These are phyloP conservation scores for Dipodomys stephensi DNA, from an alignment of 2,113 vertebrate species.

Conservation along the genomic window DNA sequence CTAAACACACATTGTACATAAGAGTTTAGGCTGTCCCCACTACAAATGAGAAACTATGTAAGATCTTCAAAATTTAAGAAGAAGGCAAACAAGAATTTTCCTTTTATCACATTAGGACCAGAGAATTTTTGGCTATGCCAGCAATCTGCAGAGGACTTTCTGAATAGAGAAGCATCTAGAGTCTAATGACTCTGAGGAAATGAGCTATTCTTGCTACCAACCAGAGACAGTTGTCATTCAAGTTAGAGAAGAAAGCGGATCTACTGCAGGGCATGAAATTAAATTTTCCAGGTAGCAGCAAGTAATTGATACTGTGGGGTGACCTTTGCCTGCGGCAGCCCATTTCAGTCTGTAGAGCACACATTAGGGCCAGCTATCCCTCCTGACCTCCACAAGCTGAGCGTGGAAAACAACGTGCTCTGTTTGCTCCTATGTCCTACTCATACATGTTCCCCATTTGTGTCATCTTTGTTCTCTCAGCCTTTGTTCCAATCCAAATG, in stretches of 20 bases:
- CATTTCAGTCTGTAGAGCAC: constrained; percentile 66
- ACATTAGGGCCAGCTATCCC: background rate
- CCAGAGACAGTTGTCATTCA: constrained; percentile 82
- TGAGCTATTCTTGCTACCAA: constrained; percentile 78
- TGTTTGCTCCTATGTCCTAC: background rate
- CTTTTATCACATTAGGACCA: background rate
- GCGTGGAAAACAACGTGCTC: background rate
- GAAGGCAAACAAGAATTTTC: constrained; percentile 56
- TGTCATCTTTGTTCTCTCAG: constrained; percentile 45
- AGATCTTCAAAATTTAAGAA: constrained; percentile 63
- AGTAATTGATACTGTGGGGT: constrained; percentile 85
- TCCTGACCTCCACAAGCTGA: constrained; percentile 58
- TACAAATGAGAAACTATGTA: constrained; percentile 60
- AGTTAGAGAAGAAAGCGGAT: constrained; percentile 83
- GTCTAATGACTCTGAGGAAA: constrained; percentile 78
- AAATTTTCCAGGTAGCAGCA: constrained; percentile 87
- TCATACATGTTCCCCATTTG: background rate
- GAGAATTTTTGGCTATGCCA: background rate
- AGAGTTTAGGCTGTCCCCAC: background rate
- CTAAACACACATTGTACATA: background rate
- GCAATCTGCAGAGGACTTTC: constrained; percentile 50
- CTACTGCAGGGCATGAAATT: constrained; percentile 86
- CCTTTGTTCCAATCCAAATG: constrained; percentile 60
- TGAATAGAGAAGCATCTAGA: constrained; percentile 66
- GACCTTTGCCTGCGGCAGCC: constrained; percentile 82